Percentiles rank a stretch among this genome's conserved stretches.
Conservation (phyloP, 1,140 invertebrate genomes). For the Teleogryllus occipitalis region DNA sequence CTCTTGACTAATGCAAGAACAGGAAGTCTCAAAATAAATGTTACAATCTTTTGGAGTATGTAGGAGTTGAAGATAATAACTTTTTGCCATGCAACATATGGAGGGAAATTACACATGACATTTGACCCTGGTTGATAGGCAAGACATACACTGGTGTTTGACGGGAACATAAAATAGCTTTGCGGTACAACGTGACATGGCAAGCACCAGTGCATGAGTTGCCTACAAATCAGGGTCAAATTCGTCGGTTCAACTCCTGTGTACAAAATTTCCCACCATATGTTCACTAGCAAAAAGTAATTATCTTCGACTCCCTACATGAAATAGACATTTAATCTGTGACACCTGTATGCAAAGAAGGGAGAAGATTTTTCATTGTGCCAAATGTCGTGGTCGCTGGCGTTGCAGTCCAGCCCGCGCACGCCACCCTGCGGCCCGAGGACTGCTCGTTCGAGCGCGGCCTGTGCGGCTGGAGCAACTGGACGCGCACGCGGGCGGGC, state of each 20-base stretch:
- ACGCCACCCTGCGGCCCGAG: conserved; percentile 32
- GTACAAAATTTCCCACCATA: neutral
- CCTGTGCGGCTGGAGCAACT: conserved; percentile 53
- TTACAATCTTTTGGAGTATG: no score
- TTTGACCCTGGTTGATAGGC: no score
- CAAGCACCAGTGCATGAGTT: neutral
- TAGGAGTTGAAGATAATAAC: no score
- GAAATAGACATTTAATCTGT: neutral
- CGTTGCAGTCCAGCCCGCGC: conserved; percentile 33
- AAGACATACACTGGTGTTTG: no score
- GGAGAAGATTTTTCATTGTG: neutral
- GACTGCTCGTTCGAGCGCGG: conserved; percentile 49
- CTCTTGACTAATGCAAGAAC: no score
- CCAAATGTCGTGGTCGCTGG: neutral
- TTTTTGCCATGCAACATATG: no score
- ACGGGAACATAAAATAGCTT: no score
- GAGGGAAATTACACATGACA: no score
- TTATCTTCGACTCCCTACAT: neutral
- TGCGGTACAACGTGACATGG: no score
- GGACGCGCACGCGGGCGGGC: conserved; percentile 38
- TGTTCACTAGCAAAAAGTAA: neutral
- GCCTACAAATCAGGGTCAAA: neutral
- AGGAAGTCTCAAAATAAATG: no score
- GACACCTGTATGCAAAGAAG: neutral
- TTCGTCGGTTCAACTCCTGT: neutral